Conservation (phyloP, 2,113 vertebrate genomes). For the Thomomys bottae region DNA sequence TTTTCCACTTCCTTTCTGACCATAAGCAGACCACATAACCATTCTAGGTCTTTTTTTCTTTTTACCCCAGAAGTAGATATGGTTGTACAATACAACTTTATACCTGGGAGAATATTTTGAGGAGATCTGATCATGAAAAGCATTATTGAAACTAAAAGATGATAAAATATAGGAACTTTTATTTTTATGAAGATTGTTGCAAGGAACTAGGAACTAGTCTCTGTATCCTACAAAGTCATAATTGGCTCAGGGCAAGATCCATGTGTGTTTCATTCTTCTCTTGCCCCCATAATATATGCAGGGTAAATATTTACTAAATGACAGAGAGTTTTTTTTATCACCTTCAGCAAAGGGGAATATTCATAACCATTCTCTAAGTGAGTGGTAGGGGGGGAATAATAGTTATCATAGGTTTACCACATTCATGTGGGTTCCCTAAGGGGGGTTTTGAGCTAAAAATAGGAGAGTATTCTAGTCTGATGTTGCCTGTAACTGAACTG, state of each 20-base stretch:
- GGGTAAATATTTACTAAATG: slow-evolving; percentile 49
- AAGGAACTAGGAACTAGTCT: slow-evolving; percentile 37
- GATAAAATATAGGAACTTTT: slow-evolving; percentile 17
- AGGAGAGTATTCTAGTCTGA: slow-evolving; percentile 33
- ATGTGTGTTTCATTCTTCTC: slow-evolving; percentile 45
- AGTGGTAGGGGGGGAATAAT: neutral
- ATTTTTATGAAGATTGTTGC: slow-evolving; percentile 66
- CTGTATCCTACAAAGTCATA: slow-evolving; percentile 38
- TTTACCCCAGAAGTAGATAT: neutral
- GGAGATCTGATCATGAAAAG: neutral
- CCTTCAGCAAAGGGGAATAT: slow-evolving; percentile 48
- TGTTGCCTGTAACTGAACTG: slow-evolving; percentile 30
- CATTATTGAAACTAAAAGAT: slow-evolving; percentile 26
- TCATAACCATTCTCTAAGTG: slow-evolving; percentile 33
- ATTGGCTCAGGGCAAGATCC: slow-evolving; percentile 30
- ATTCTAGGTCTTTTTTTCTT: slow-evolving; percentile 33
- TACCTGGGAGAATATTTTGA: slow-evolving; percentile 35
- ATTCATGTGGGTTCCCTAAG: slow-evolving; percentile 32
- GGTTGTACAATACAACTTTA: slow-evolving; percentile 31
- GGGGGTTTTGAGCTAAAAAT: slow-evolving; percentile 47
- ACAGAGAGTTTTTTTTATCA: slow-evolving; percentile 63
- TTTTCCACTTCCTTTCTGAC: slow-evolving; percentile 72
- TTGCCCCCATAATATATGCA: slow-evolving; percentile 11
- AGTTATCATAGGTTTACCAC: neutral
- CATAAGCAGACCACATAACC: slow-evolving; percentile 56